These are phyloP conservation scores for Isotomurus palustris DNA, from an alignment of 2,888 invertebrate genomes.

Conservation along the genomic window DNA sequence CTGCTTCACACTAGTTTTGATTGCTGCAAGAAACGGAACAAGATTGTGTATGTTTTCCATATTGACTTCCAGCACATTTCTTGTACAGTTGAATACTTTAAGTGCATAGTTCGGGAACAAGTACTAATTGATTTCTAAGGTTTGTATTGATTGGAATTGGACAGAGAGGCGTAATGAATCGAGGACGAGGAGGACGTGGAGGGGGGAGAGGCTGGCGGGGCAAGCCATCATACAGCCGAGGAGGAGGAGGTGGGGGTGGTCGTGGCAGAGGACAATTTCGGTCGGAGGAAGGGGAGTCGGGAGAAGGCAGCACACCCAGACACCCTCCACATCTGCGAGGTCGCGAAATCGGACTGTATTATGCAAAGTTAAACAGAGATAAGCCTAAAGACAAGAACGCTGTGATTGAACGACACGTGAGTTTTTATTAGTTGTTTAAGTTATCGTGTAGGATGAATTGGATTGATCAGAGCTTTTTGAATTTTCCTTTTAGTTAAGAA, in stretches of 20 bases:
- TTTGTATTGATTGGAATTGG: not conserved
- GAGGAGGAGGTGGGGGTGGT: slow-evolving; percentile 9
- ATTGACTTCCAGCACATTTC: too few relatives aligned
- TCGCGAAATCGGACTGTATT: slow-evolving; percentile 33
- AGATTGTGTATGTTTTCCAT: too few relatives aligned
- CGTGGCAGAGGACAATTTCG: not conserved
- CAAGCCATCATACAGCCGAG: not conserved
- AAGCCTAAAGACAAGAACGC: not conserved
- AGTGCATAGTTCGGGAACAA: too few relatives aligned
- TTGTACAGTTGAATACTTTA: too few relatives aligned
- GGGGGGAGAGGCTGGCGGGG: not conserved
- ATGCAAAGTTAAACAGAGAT: slow-evolving; percentile 1
- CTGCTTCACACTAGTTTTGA: too few relatives aligned
- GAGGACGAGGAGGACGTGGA: not conserved
- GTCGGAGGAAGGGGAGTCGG: not conserved
- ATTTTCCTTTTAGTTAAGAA: not conserved
- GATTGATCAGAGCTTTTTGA: not conserved
- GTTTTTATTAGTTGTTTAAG: not conserved
- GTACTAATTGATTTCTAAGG: not conserved
- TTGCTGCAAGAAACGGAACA: too few relatives aligned
- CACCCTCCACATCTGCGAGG: slow-evolving; percentile 31
- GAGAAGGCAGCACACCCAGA: not conserved
- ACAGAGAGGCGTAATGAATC: too few relatives aligned
- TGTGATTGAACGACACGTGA: not conserved
- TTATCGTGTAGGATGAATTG: not conserved